phyloP scores from a whole-genome alignment of 2,797 vertebrate species.

The Cossypha polioptera region DNA sequence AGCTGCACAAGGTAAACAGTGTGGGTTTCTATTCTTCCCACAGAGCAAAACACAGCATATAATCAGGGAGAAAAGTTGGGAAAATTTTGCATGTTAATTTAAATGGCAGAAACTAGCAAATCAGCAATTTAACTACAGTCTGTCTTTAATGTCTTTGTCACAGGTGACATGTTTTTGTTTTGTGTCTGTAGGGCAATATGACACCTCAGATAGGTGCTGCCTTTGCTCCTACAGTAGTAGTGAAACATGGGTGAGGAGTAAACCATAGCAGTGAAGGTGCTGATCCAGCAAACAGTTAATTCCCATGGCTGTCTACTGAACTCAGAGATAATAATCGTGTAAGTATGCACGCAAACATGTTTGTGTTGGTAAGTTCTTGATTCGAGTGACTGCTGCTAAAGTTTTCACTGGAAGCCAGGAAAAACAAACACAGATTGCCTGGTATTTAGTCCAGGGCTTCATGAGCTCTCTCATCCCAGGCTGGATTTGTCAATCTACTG shows the following conservation, averaged over 20 bases:
- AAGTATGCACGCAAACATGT: not conserved
- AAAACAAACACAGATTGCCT: constrained; percentile 24
- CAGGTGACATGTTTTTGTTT: not conserved
- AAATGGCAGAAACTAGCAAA: not conserved
- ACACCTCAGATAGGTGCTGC: not conserved
- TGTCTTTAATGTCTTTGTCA: not conserved
- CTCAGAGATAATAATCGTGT: not conserved
- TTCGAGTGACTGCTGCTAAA: not conserved
- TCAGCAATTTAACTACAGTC: not conserved
- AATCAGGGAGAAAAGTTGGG: not conserved
- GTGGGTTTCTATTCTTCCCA: not conserved
- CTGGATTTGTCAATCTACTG: not conserved
- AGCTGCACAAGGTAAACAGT: not conserved
- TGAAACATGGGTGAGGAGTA: not conserved
- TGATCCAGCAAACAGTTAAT: constrained; percentile 30
- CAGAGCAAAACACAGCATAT: not conserved
- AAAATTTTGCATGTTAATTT: not conserved
- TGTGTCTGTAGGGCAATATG: not conserved
- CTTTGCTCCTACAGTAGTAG: not conserved
- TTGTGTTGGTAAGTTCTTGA: constrained; percentile 7
- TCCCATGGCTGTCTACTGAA: constrained; percentile 6
- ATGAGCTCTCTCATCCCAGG: not conserved
- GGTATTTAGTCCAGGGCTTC: not conserved
- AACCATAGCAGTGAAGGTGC: not conserved
- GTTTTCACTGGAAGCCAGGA: constrained; percentile 6